Conservation (phyloP, 1,140 invertebrate genomes). For the Catajapyx aquilonaris region DNA sequence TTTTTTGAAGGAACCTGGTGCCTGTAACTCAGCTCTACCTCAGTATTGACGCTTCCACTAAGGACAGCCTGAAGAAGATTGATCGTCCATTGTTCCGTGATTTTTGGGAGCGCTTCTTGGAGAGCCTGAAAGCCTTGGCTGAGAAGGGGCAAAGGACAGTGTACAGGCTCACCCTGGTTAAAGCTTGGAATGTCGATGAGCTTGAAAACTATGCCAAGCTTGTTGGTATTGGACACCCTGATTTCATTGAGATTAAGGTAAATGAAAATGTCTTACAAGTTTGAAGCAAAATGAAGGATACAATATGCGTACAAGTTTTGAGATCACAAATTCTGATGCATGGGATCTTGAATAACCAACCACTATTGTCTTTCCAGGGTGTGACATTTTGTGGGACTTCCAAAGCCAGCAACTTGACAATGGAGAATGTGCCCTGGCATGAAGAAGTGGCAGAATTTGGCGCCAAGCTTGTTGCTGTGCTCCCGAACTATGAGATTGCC, state of each 20-base stretch:
- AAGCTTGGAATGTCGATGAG: conserved; percentile 37
- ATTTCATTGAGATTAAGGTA: conserved; percentile 46
- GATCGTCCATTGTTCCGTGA: conserved; percentile 38
- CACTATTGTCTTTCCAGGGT: conserved; percentile 22
- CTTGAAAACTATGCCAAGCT: conserved; percentile 34
- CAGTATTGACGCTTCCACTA: conserved; percentile 37
- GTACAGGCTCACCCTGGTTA: conserved; percentile 38
- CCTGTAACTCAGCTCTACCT: conserved; percentile 43
- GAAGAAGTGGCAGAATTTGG: conserved; percentile 35
- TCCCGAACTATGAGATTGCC: conserved; percentile 33
- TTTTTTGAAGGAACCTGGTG: conserved; percentile 20
- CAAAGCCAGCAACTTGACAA: conserved; percentile 31
- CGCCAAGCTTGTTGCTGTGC: conserved; percentile 20
- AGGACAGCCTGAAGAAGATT: conserved; percentile 40
- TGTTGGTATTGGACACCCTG: conserved; percentile 33
- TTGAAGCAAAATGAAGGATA: too few species aligned
- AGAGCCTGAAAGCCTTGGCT: conserved; percentile 29
- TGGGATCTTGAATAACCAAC: too few species aligned
- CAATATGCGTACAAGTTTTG: neutral
- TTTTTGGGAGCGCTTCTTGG: conserved; percentile 37
- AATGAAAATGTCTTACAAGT: too few species aligned
- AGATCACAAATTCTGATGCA: conserved; percentile 1
- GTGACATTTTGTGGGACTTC: conserved; percentile 41
- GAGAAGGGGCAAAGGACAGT: conserved; percentile 39
- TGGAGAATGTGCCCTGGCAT: conserved; percentile 45